Evolutionary conservation across 2,797 vertebrate genomes (phyloP).

Genomic region (Acestrorhynchus altus): DNA sequence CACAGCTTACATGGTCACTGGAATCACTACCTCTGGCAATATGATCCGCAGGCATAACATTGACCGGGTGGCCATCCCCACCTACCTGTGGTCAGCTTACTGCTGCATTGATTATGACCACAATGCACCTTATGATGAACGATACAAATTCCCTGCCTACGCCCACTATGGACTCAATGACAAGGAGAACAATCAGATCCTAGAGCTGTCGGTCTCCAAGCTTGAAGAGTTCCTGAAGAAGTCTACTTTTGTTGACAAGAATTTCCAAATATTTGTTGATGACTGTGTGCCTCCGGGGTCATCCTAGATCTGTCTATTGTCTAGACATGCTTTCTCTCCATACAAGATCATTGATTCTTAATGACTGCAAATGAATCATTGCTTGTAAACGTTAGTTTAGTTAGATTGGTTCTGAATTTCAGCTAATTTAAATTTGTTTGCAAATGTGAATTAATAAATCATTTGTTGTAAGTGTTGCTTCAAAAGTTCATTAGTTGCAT

Average conservation of each 20-base stretch:
- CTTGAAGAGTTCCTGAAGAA: constrained; percentile 72
- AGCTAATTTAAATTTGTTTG: too few relatives aligned
- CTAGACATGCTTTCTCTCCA: not conserved
- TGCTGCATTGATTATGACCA: constrained; percentile 56
- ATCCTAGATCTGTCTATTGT: not conserved
- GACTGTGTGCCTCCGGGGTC: constrained; percentile 62
- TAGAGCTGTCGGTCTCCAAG: constrained; percentile 67
- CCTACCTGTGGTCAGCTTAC: constrained; percentile 59
- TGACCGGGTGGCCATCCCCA: constrained; percentile 51
- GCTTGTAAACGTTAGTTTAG: too few relatives aligned
- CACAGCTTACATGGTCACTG: constrained; percentile 50
- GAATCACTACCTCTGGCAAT: constrained; percentile 50
- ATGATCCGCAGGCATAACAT: constrained; percentile 56
- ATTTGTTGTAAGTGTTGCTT: not conserved
- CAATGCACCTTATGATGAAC: constrained; percentile 72
- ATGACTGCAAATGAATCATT: too few relatives aligned
- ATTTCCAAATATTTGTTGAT: constrained; percentile 72
- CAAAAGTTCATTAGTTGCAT: not conserved
- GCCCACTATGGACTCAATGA: constrained; percentile 75
- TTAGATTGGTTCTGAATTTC: too few relatives aligned
- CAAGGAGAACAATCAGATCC: constrained; percentile 61
- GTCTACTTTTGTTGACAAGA: constrained; percentile 65
- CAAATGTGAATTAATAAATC: too few relatives aligned
- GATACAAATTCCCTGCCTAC: constrained; percentile 77
- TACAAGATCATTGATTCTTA: not conserved